Evolutionary conservation across 2,888 invertebrate species (phyloP).

Genomic region (Bombylius discolor): DNA sequence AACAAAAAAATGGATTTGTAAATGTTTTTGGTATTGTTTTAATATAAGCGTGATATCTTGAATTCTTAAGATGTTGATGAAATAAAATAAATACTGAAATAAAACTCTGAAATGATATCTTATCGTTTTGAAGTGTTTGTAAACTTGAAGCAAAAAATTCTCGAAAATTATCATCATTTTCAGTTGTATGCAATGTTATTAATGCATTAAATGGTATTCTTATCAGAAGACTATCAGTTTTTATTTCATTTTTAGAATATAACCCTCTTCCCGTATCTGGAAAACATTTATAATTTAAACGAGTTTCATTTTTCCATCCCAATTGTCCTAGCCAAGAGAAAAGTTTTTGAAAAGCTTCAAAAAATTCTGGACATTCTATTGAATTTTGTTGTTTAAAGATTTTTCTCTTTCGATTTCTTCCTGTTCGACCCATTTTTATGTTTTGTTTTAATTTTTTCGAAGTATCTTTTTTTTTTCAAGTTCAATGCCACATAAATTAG

Average conservation of each 20-base stretch:
- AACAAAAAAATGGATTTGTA: constrained; percentile 55
- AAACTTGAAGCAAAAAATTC: constrained; percentile 34
- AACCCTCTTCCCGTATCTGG: constrained; percentile 61
- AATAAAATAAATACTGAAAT: constrained; percentile 60
- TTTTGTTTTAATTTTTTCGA: not conserved
- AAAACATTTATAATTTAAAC: constrained; percentile 47
- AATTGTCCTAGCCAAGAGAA: constrained; percentile 22
- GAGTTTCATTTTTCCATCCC: constrained; percentile 44
- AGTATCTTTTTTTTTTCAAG: not conserved
- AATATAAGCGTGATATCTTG: constrained; percentile 52
- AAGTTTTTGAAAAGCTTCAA: not conserved
- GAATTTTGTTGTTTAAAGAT: not conserved
- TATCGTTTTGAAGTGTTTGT: constrained; percentile 20
- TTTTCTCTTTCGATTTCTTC: not conserved
- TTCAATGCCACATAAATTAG: not conserved
- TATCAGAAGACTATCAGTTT: constrained; percentile 45
- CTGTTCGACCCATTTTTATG: constrained; percentile 8
- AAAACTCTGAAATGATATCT: constrained; percentile 53
- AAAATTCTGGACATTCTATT: not conserved
- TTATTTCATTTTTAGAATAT: constrained; percentile 44
- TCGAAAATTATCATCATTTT: constrained; percentile 43
- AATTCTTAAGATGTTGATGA: constrained; percentile 47
- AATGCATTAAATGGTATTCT: constrained; percentile 46
- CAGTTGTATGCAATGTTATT: constrained; percentile 44
- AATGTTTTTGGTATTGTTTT: constrained; percentile 54